Evolutionary conservation across 2,888 invertebrate genomes (phyloP), one percentile per base, ranked within the genome.

Genomic region (Dicyrtoma fusca): DNA sequence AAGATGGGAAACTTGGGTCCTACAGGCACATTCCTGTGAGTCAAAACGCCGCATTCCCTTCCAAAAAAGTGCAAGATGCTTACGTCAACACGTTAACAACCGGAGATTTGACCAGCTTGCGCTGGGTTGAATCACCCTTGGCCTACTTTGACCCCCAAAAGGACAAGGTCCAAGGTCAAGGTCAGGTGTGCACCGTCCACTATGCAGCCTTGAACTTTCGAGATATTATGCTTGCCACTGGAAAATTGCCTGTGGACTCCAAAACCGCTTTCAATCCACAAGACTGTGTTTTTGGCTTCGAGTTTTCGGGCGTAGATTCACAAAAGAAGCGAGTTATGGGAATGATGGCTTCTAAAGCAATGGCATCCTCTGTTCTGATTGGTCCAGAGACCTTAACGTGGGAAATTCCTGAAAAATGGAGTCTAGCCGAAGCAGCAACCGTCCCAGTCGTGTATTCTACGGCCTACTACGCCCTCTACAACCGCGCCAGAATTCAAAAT

Each of bases 191-290:
- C 0, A 82, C 87, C 83, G 87, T 92, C 0, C 87, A 90, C 81
- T 94, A 91, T 82, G 85, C 93, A 0, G 88, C 95, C 0, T 83
- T 97, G n/a, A 98, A 97, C 85, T 97, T 97, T 88, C 89, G 94
- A 82, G 97, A 97, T 83, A 87, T 97, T 0, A 97, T 97, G 97
- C 86, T 93, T 0, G 94, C 96, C 0, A 92, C 93, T 0, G 97
- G 95, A 1, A 94, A 94, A 81, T 87, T 97, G 6, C 89, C 92
- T 6, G 88, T 89, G 0, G 96, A 97, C 82, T 88, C 92, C 0
- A 88, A 92, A 0, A 91, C 91, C 0, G 26, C 74, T 76, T 91
- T 91, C 0, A 26, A 62, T 34, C 55, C 51, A 14, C 84, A 86
- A 79, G 88, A 88, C 73, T 87, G 87, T 80, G 84, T 88, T 66